Evolutionary conservation across 2,888 invertebrate species (phyloP).

Genomic region (Lepeophtheirus nordmannii): DNA sequence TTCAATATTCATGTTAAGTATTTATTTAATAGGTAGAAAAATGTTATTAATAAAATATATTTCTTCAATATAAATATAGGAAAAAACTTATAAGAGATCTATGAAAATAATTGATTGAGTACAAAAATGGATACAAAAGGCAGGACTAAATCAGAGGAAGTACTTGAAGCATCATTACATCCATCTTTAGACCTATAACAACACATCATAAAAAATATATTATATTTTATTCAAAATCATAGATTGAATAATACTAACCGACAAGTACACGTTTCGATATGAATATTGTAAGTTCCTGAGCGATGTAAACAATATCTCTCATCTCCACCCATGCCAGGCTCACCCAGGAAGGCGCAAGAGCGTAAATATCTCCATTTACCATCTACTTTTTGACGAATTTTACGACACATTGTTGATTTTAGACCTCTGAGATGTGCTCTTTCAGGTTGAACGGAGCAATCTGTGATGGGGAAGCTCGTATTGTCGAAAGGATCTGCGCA

Average conservation of each 20-base stretch:
- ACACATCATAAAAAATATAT: too few relatives aligned
- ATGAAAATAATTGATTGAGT: too few relatives aligned
- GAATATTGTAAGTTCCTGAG: slow-evolving; percentile 79
- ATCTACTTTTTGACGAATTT: slow-evolving; percentile 76
- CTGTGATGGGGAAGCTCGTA: slow-evolving; percentile 64
- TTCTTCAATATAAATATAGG: too few relatives aligned
- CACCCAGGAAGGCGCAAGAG: slow-evolving; percentile 74
- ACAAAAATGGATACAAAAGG: neutral
- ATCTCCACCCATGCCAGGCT: slow-evolving; percentile 73
- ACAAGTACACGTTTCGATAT: slow-evolving; percentile 83
- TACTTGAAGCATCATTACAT: slow-evolving; percentile 50
- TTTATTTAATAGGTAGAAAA: too few relatives aligned
- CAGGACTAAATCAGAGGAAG: neutral
- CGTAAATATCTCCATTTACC: slow-evolving; percentile 77
- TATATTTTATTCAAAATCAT: too few relatives aligned
- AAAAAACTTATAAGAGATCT: too few relatives aligned
- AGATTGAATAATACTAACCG: slow-evolving; percentile 32
- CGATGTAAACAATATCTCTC: slow-evolving; percentile 78
- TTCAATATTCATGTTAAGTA: too few relatives aligned
- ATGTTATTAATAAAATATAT: too few relatives aligned
- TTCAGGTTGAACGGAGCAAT: slow-evolving; percentile 46
- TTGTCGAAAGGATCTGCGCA: slow-evolving; percentile 86
- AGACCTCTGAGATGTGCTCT: slow-evolving; percentile 51
- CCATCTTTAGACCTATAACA: slow-evolving; percentile 60
- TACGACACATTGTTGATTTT: slow-evolving; percentile 69